Base-by-base conservation (phyloP, 2,888 invertebrate genomes). In the Clunio marinus region DNA sequence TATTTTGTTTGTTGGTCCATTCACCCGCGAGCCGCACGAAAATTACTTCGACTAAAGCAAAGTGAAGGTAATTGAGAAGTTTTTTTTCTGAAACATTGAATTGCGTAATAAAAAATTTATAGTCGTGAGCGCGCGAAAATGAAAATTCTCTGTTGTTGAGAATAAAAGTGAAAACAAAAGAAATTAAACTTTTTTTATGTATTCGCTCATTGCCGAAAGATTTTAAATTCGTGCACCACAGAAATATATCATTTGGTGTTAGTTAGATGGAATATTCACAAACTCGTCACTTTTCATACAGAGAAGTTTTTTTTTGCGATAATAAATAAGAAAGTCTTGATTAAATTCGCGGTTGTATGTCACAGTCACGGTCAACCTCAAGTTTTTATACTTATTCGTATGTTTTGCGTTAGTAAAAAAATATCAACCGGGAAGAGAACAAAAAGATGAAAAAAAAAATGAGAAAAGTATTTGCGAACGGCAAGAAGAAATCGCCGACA, bases 1-100 rank as follows among this genome's bases (percentile, higher is more conserved):
- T 51, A 65, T 65, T 65, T 65, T 32, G 22, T 27, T 37, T 22
- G 51, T 15, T 28, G 66, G 66, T 66, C 51, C 66, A 66, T 66
- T 66, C 66, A 66, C 66, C 66, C 55, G 55, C 20, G 4, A 10
- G 35, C 17, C 22, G 25, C 59, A 59, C 25, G 5, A 24, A 22
- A 20, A 24, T 32, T 32, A 32, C 13, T 57, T 27, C 25, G 57
- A 8, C 27, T 20, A 41, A 41, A 41, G 17, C 57, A 25, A 57
- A 57, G 57, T 57, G 57, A 57, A 57, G 57, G 57, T 57, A 57
- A 57, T 57, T 57, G 57, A 25, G 25, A 57, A 5, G 5, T 24
- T 57, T 57, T 25, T 57, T 20, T 57, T 57, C 27, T 24, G 25
- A 24, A 25, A 15, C n/a, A 57, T 13, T 25, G 27, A 57, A 63